Evolutionary conservation across 2,797 vertebrate genomes (phyloP).

Genomic region (Zenarchopterus dispar): DNA sequence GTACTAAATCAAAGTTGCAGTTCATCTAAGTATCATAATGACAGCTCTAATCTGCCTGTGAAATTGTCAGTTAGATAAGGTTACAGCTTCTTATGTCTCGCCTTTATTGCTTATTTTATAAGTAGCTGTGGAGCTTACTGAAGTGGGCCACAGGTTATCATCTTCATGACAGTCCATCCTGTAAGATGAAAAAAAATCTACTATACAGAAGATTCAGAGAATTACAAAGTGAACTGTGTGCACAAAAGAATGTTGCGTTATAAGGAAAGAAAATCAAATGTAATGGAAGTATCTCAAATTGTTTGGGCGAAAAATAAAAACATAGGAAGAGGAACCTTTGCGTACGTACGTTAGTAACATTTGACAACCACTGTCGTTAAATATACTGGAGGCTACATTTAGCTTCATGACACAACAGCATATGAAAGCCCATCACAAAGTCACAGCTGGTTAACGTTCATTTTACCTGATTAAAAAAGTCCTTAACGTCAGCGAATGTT

Average conservation of each 20-base stretch:
- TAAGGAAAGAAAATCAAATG: background rate
- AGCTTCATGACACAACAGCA: background rate
- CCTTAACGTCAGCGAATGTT: slow-evolving; percentile 19
- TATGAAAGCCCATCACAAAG: background rate
- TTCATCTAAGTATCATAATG: background rate
- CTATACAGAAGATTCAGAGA: background rate
- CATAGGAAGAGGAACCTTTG: slow-evolving; percentile 25
- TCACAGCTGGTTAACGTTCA: background rate
- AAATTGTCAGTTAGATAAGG: background rate
- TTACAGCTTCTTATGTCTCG: background rate
- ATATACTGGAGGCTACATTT: background rate
- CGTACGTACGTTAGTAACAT: slow-evolving; percentile 11
- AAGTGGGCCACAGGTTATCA: slow-evolving; percentile 43
- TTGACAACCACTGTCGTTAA: background rate
- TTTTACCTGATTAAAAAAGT: background rate
- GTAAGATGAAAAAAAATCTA: slow-evolving; percentile 7
- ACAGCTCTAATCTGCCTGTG: background rate
- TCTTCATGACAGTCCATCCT: slow-evolving; percentile 51
- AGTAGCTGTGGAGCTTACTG: slow-evolving; percentile 41
- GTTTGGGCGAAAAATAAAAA: background rate
- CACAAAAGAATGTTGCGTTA: background rate
- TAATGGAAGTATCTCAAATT: background rate
- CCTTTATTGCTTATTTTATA: background rate
- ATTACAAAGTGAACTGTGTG: background rate
- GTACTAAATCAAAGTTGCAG: background rate